A percentile compares a stretch with the other conserved stretches of the same genome.
These are phyloP conservation scores for Criorhina ranunculi DNA, from an alignment of 2,888 invertebrate species.

Conservation along the genomic window DNA sequence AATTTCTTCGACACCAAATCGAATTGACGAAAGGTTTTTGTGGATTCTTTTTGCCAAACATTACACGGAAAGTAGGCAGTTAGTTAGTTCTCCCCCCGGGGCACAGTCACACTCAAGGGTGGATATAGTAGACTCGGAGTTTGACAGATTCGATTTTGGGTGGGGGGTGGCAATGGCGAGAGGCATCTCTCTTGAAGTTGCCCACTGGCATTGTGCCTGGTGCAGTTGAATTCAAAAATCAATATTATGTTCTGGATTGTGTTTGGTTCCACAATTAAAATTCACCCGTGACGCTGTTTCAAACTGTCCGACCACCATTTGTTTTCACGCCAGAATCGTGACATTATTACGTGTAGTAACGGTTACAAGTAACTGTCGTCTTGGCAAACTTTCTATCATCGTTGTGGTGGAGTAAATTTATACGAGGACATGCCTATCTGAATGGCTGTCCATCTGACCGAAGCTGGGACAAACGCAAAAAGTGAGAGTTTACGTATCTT, in stretches of 20 bases:
- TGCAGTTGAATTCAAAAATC: constrained; percentile 13
- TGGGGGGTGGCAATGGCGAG: neutral
- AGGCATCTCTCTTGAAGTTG: constrained; percentile 1
- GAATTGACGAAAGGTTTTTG: neutral
- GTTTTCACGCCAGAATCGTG: constrained; percentile 12
- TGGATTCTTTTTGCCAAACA: too few species aligned
- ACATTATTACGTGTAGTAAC: constrained; percentile 12
- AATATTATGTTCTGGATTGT: constrained; percentile 51
- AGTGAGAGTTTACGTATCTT: constrained; percentile 59
- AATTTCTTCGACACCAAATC: neutral
- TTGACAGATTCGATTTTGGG: constrained; percentile 6
- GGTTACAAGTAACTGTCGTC: constrained; percentile 8
- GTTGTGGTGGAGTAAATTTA: constrained; percentile 11
- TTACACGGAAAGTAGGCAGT: neutral
- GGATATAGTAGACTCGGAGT: constrained; percentile 1
- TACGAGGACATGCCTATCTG: constrained; percentile 20
- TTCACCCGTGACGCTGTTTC: constrained; percentile 9
- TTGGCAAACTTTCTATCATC: constrained; percentile 54
- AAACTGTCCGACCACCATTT: neutral
- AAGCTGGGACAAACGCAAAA: constrained; percentile 21
- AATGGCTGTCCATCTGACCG: constrained; percentile 22
- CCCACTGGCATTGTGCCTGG: constrained; percentile 7
- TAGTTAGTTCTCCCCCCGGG: neutral
- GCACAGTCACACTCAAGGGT: neutral
- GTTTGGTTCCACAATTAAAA: constrained; percentile 6